Evolutionary conservation across 2,888 invertebrate genomes (phyloP), one percentile per base, ranked within the genome.

Genomic region (Elysia crispata): DNA sequence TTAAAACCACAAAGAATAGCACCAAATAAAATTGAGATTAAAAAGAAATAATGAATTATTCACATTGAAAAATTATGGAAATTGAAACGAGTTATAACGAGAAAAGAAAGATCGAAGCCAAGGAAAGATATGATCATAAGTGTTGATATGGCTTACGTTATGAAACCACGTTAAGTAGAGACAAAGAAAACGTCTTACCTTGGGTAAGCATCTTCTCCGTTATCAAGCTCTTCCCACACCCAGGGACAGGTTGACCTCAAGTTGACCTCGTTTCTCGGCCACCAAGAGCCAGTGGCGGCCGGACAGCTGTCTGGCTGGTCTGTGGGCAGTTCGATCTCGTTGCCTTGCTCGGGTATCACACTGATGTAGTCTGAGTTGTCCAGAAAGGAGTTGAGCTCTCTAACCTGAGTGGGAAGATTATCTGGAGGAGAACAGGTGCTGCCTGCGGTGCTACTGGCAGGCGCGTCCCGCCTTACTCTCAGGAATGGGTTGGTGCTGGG

Each of bases 221-320:
- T 23, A 60, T 60, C 60, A 20, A 23, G 20, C 60, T 60, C 60
- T 15, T 23, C 23, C 60, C 20, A 23, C 60, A 15, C 15, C 60
- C 60, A 60, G 60, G 60, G 60, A 15, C 60, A 60, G 15, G 60
- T 60, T 20, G 60, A 20, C 60, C 60, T 60, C 60, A 60, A 18
- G 23, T 60, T 60, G 60, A 23, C 15, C 6, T 60, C 23, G 6
- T 6, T 3, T 23, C 23, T 60, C 3, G n/a, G 20, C n/a, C 23
- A 20, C 23, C n/a, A 23, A 18, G 20, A 23, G 15, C n/a, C 23
- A 20, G 20, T 60, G 60, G 60, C 20, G 60, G 60, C 20, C 60
- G 20, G 20, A 23, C 60, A 60, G n/a, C n/a, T 60, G n/a, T 23
- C 3, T 60, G n/a, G 23, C 60, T 23, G 60, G 15, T 15, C 60